phyloP scores from a whole-genome alignment of 2,797 vertebrate species.

The Gymnopithys bicolor region DNA sequence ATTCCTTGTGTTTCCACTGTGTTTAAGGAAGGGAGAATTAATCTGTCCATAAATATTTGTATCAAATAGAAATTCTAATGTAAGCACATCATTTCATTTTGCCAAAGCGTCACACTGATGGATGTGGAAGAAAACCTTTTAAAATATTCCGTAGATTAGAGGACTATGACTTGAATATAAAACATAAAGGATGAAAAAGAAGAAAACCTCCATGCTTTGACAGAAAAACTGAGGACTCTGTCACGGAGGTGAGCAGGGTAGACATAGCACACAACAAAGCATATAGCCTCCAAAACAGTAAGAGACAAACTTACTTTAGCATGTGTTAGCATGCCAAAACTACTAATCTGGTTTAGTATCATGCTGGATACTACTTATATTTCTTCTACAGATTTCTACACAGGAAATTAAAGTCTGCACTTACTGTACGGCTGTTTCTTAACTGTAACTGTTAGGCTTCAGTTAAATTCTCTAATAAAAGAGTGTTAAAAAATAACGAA shows the following conservation, averaged over 20 bases:
- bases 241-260: not conserved
- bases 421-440: slow-evolving; percentile 36
- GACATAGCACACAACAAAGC: not conserved
- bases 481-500: slow-evolving; percentile 58
- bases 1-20: not conserved
- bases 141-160: not conserved
- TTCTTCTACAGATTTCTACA: slow-evolving; percentile 61
- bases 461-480: slow-evolving; percentile 15
- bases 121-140: not conserved
- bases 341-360: slow-evolving; percentile 36
- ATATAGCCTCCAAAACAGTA: not conserved
- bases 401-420: slow-evolving; percentile 72
- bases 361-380: slow-evolving; percentile 30
- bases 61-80: not conserved
- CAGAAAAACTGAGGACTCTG: not conserved
- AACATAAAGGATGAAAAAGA: not conserved
- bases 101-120: not conserved
- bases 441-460: slow-evolving; percentile 24
- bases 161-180: not conserved
- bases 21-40: not conserved
- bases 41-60: slow-evolving; percentile 3
- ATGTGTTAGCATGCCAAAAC: not conserved
- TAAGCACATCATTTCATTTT: not conserved
- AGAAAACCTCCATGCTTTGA: not conserved
- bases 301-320: not conserved